Evolutionary conservation across 2,113 vertebrate species (phyloP).

Genomic region (Eonycteris spelaea): DNA sequence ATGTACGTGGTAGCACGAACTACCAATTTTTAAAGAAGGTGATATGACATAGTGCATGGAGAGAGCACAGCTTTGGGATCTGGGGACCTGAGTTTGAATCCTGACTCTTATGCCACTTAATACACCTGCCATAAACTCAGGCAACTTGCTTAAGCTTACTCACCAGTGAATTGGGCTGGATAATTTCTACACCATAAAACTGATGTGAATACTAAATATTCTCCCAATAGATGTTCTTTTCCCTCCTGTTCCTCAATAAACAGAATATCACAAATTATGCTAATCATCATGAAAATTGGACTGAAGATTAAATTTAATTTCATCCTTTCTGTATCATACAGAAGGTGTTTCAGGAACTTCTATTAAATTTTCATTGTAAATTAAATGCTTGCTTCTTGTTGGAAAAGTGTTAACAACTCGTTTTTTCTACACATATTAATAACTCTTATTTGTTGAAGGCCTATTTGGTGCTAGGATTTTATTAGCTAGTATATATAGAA

Average conservation of each 20-base stretch:
- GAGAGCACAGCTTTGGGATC: neutral
- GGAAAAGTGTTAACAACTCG: neutral
- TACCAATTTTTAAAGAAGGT: neutral
- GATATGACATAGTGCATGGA: neutral
- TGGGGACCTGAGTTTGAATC: neutral
- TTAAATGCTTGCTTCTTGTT: conserved; percentile 8
- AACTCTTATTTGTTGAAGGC: neutral
- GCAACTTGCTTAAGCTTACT: neutral
- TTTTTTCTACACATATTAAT: neutral
- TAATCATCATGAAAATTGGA: neutral
- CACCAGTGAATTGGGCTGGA: neutral
- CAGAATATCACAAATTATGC: neutral
- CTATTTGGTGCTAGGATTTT: neutral
- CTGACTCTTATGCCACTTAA: neutral
- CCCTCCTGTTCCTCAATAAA: conserved; percentile 19
- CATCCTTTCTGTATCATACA: neutral
- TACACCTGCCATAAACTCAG: neutral
- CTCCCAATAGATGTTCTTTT: neutral
- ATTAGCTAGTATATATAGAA: neutral
- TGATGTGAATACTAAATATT: neutral
- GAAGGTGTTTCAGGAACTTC: conserved; percentile 22
- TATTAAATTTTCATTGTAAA: neutral
- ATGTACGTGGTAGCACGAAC: neutral
- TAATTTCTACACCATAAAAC: conserved; percentile 14
- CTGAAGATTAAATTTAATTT: neutral